A percentile compares a stretch with the other conserved stretches of the same genome.
Evolutionary conservation across 2,888 invertebrate genomes (phyloP).

Genomic region (Leucophenga montana): DNA sequence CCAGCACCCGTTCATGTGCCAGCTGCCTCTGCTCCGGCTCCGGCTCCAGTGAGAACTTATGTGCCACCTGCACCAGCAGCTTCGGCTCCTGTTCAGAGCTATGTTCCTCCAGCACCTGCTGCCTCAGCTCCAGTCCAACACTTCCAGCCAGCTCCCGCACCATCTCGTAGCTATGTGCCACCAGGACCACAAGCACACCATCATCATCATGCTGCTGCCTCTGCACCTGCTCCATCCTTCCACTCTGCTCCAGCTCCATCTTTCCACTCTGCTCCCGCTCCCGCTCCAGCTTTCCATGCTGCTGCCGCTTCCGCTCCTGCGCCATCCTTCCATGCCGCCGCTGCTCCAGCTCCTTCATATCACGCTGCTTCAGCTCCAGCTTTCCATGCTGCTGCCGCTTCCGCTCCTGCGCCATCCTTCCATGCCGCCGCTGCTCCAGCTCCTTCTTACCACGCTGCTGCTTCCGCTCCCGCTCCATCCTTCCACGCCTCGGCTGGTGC

Average conservation of each 20-base stretch:
- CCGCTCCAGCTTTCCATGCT: slow-evolving; percentile 29
- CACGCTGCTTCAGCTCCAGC: slow-evolving; percentile 33
- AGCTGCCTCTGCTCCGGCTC: slow-evolving; percentile 38
- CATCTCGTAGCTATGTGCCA: slow-evolving; percentile 42
- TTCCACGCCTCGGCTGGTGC: slow-evolving; percentile 47
- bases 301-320: slow-evolving; percentile 24
- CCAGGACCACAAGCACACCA: slow-evolving; percentile 39
- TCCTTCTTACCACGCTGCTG: slow-evolving; percentile 12
- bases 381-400: slow-evolving; percentile 23
- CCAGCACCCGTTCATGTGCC: slow-evolving; percentile 44
- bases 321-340: slow-evolving; percentile 6
- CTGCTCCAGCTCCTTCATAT: slow-evolving; percentile 35
- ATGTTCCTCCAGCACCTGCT: slow-evolving; percentile 35
- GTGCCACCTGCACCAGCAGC: slow-evolving; percentile 45
- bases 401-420: slow-evolving; percentile 22
- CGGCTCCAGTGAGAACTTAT: slow-evolving; percentile 50
- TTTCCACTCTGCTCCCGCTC: slow-evolving; percentile 22
- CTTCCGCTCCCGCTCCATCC: slow-evolving; percentile 42
- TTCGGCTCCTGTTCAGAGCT: slow-evolving; percentile 34
- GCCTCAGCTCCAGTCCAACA: slow-evolving; percentile 29
- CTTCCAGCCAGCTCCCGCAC: slow-evolving; percentile 35
- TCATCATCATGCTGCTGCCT: slow-evolving; percentile 30
- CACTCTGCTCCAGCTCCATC: slow-evolving; percentile 32
- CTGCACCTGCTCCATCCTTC: slow-evolving; percentile 35
- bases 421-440: slow-evolving; percentile 19